A percentile compares a stretch with the other conserved stretches of the same genome.
Conservation (phyloP, 2,888 invertebrate species). For the Drosophila subquinaria region DNA sequence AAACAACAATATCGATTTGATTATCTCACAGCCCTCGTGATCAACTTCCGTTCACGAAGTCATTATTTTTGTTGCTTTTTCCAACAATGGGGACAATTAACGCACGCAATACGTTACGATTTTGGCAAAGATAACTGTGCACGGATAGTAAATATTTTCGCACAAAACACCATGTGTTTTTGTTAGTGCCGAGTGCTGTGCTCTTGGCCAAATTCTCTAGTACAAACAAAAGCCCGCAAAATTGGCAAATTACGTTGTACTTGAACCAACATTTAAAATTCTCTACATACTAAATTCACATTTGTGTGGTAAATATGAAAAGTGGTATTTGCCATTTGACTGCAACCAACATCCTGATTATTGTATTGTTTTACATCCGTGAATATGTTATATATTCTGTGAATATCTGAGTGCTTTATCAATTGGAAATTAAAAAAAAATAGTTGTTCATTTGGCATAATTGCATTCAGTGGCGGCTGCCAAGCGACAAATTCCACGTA, state of each 20-base stretch:
- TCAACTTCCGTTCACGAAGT: neutral
- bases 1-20: slow-evolving; percentile 43
- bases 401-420: slow-evolving; percentile 1
- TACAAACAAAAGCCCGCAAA: neutral
- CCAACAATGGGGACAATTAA: slow-evolving; percentile 56
- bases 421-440: slow-evolving; percentile 17
- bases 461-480: slow-evolving; percentile 23
- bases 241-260: slow-evolving; percentile 14
- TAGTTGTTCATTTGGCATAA: slow-evolving; percentile 40
- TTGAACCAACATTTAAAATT: neutral
- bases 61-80: neutral
- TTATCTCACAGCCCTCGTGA: slow-evolving; percentile 22
- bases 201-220: neutral
- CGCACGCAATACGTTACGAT: slow-evolving; percentile 11
- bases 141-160: slow-evolving; percentile 29
- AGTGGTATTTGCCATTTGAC: neutral
- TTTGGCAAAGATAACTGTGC: slow-evolving; percentile 16
- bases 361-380: slow-evolving; percentile 28
- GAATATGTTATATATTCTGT: neutral
- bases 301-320: neutral
- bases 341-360: slow-evolving; percentile 30
- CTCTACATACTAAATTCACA: neutral
- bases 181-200: neutral
- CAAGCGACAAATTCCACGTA: slow-evolving; percentile 1
- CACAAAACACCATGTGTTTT: slow-evolving; percentile 2